Percentiles rank a stretch among this genome's conserved stretches.
phyloP scores from a whole-genome alignment of 35 echinoderm and acorn worm species.

The Ophiothrix spiculata region DNA sequence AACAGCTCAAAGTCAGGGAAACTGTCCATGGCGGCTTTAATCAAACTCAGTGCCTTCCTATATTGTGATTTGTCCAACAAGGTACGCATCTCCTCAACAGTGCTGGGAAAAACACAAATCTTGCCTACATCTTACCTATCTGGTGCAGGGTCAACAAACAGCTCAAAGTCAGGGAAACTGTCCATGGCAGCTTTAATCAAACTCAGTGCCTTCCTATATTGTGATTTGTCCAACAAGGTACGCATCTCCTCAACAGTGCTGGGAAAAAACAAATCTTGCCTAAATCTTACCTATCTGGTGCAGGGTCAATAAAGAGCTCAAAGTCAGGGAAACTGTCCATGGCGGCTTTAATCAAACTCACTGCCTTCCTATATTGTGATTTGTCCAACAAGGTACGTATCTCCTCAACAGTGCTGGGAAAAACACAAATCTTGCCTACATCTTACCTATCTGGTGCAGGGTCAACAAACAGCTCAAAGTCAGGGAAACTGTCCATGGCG shows the following conservation, averaged over 20 bases:
- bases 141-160: neutral
- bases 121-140: neutral
- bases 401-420: slow-evolving; percentile 51
- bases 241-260: no score
- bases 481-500: slow-evolving; percentile 54
- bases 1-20: slow-evolving; percentile 54
- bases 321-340: slow-evolving; percentile 50
- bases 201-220: no score
- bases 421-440: neutral
- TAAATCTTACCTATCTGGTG: slow-evolving; percentile 8
- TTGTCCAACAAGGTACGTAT: slow-evolving; percentile 68
- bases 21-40: slow-evolving; percentile 57
- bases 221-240: no score
- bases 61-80: slow-evolving; percentile 66
- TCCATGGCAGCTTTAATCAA: no score
- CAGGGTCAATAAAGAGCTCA: slow-evolving; percentile 24
- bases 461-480: slow-evolving; percentile 33
- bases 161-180: neutral
- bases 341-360: slow-evolving; percentile 68
- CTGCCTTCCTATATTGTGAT: slow-evolving; percentile 48
- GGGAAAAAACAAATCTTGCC: no score
- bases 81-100: slow-evolving; percentile 62
- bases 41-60: slow-evolving; percentile 49
- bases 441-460: slow-evolving; percentile 3
- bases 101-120: slow-evolving; percentile 29